Conservation (phyloP, 2,113 vertebrate species). For the Atlantisia rogersi region DNA sequence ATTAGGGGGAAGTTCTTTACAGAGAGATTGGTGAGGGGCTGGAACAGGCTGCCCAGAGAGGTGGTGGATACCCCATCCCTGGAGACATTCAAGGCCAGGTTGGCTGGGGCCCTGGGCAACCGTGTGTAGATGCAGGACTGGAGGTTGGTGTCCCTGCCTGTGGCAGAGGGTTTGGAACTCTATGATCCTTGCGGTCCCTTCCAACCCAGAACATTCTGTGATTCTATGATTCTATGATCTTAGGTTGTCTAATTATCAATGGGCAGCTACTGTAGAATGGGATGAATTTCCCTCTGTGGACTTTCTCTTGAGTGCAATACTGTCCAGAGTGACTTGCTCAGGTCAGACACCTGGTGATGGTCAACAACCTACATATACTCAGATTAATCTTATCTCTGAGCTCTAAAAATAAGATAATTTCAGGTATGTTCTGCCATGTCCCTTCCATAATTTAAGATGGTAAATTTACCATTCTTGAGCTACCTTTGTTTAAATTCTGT, state of each 20-base stretch:
- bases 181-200: too few relatives aligned
- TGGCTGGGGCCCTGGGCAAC: too few relatives aligned
- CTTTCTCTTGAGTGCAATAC: neutral
- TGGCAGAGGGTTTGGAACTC: too few relatives aligned
- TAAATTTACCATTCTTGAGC: neutral
- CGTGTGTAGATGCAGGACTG: too few relatives aligned
- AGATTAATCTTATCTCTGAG: neutral
- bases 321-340: neutral
- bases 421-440: neutral
- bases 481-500: neutral
- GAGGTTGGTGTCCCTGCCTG: too few relatives aligned
- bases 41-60: too few relatives aligned
- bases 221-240: neutral
- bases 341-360: neutral
- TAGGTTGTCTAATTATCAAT: neutral
- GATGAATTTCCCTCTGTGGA: neutral
- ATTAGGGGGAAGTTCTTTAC: too few relatives aligned
- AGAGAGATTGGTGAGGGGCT: too few relatives aligned
- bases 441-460: neutral
- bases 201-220: too few relatives aligned
- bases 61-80: too few relatives aligned
- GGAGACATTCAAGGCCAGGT: too few relatives aligned
- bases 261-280: neutral
- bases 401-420: neutral
- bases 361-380: neutral